Base-by-base conservation (phyloP, 1,140 invertebrate species). In the Camponotus pennsylvanicus region DNA sequence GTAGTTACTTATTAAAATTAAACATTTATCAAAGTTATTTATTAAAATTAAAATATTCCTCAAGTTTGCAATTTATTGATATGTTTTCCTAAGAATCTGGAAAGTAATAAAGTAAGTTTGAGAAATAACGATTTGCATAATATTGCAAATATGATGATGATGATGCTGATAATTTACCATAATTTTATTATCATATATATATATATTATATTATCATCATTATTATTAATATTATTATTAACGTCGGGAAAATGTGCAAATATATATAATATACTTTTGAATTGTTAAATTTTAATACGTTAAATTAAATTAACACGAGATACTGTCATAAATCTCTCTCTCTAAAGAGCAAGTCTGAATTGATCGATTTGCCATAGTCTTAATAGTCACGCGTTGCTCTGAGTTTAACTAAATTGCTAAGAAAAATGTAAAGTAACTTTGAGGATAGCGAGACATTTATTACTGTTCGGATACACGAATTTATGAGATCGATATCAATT, bases 401-500 rank as follows among this genome's bases (percentile, higher is more conserved):
- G 32, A 75, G 52, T 75, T 83, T 40, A 7, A 45, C 5, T 21
- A 37, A 82, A 13, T 32, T 42, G 27, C 49, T 34, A 73, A 49
- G 40, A 8, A 45, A 73, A 61, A 11, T 61, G 52, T 82, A 37
- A 59, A 37, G 34, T 73, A 71, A 71, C 66, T 70, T 57, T 34
- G 37, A 42, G 9, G 27, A 40, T 59, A 71, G 52, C 21, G 64
- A 63, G 34, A 80, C 37, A 59, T 32, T 59, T 73, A 79, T 75
- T 75, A 66, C 63, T 32, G 55, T 88, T 88, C 57, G 63, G 52
- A 86, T 63, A 64, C 27, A 61, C 57, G 69, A 84, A 82, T 75
- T 86, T 75, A 57, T 63, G 59, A 45, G 67, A 79, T 75, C 86
- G 67, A 88, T 77, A 78, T 85, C 82, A 63, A 52, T 75, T 83